Evolutionary conservation across 1,140 invertebrate genomes (phyloP).

Genomic region (Agrypnia vestita): DNA sequence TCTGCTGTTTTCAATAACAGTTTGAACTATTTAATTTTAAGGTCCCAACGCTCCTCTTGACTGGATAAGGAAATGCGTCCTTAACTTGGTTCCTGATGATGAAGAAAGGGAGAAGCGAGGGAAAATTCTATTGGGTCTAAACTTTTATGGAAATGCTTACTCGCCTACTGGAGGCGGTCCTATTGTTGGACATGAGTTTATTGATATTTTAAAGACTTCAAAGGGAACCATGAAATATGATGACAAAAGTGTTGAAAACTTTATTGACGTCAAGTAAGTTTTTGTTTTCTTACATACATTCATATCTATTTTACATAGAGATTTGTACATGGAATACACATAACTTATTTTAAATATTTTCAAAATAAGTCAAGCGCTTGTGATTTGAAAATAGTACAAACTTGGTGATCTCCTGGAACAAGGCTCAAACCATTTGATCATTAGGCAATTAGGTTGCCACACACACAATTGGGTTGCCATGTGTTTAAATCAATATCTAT

Average conservation of each 20-base stretch:
- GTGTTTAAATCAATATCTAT: too few species aligned
- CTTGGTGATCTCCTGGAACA: too few species aligned
- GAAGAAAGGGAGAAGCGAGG: slow-evolving; percentile 74
- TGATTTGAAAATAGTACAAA: too few species aligned
- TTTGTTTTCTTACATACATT: neutral
- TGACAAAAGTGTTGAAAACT: slow-evolving; percentile 86
- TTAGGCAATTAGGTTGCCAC: too few species aligned
- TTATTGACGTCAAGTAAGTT: slow-evolving; percentile 87
- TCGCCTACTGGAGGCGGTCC: slow-evolving; percentile 83
- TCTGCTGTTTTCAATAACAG: neutral
- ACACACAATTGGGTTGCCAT: too few species aligned
- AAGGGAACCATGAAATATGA: slow-evolving; percentile 84
- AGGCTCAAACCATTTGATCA: too few species aligned
- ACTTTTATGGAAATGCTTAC: slow-evolving; percentile 95
- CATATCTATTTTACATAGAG: too few species aligned
- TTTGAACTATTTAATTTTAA: slow-evolving; percentile 61
- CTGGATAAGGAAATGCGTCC: slow-evolving; percentile 88
- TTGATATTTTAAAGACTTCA: slow-evolving; percentile 79
- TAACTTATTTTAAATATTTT: too few species aligned
- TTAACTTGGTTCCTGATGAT: slow-evolving; percentile 79
- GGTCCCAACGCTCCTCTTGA: slow-evolving; percentile 89
- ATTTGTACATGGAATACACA: too few species aligned
- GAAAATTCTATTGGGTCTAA: slow-evolving; percentile 92
- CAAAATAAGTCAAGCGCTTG: too few species aligned
- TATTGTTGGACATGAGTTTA: slow-evolving; percentile 85